These are phyloP conservation scores for Epinephelus fuscoguttatus DNA, from an alignment of 2,113 vertebrate genomes.

Conservation along the genomic window DNA sequence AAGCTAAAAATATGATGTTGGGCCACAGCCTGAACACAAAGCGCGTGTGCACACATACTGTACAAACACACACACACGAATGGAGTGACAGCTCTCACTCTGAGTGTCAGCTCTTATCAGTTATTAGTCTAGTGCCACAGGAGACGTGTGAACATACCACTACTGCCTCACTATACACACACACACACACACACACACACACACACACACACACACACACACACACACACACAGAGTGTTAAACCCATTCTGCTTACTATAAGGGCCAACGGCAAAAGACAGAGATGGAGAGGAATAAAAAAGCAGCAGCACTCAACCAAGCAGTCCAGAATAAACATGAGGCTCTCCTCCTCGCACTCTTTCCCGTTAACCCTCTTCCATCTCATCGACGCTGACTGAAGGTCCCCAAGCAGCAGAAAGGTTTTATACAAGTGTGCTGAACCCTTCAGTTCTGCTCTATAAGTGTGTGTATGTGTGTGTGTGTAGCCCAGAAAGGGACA, in stretches of 20 bases:
- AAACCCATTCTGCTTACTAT: conserved; percentile 36
- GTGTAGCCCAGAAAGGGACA: conserved; percentile 76
- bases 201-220: conserved; percentile 8
- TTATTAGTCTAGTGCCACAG: conserved; percentile 56
- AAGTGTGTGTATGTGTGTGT: conserved; percentile 79
- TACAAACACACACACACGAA: conserved; percentile 29
- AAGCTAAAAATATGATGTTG: conserved; percentile 54
- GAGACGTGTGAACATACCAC: conserved; percentile 56
- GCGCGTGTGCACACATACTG: conserved; percentile 6
- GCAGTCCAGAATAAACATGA: conserved; percentile 80
- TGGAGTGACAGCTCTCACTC: conserved; percentile 50
- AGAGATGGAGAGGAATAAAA: background rate
- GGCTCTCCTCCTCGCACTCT: conserved; percentile 49
- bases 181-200: background rate
- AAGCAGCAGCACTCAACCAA: conserved; percentile 43
- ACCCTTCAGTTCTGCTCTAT: conserved; percentile 66
- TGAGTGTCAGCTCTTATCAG: conserved; percentile 59
- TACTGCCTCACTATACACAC: conserved; percentile 4
- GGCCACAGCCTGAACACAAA: conserved; percentile 31
- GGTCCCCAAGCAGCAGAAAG: conserved; percentile 65
- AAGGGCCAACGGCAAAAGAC: conserved; percentile 38
- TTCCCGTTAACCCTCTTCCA: conserved; percentile 54
- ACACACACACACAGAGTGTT: conserved; percentile 18
- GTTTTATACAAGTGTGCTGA: conserved; percentile 76
- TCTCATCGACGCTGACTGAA: conserved; percentile 60